Evolutionary conservation across 2,888 invertebrate genomes (phyloP).

Genomic region (Opisthograptis luteolata): DNA sequence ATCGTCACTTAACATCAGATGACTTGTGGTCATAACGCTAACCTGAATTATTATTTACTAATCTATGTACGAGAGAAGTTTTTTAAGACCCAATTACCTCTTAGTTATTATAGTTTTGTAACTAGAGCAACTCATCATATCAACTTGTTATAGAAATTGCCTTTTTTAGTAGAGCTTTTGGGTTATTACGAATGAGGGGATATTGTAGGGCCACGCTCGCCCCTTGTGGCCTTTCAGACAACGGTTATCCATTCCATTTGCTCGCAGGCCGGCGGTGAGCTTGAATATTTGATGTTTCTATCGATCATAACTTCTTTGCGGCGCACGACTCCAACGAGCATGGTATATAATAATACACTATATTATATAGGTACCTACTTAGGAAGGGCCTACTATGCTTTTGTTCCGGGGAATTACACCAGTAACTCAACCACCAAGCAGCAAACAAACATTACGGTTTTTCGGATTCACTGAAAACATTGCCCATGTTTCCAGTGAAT

Average conservation of each 20-base stretch:
- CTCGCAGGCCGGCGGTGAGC: constrained; percentile 63
- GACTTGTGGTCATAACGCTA: no score
- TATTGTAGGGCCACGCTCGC: constrained; percentile 53
- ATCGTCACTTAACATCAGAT: no score
- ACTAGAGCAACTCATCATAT: constrained; percentile 36
- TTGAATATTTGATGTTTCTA: constrained; percentile 81
- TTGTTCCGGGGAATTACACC: constrained; percentile 10
- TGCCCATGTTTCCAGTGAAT: no score
- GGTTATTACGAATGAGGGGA: constrained; percentile 61
- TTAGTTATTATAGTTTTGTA: constrained; percentile 34
- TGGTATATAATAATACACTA: no score
- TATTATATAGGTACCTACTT: constrained; percentile 5
- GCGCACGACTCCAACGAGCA: constrained; percentile 45
- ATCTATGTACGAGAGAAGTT: background rate
- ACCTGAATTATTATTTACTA: no score
- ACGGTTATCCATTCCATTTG: constrained; percentile 74
- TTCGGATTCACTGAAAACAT: no score
- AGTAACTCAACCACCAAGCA: no score
- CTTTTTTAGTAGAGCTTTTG: constrained; percentile 51
- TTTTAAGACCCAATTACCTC: no score
- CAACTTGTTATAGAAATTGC: constrained; percentile 34
- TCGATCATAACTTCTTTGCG: constrained; percentile 81
- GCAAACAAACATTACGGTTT: background rate
- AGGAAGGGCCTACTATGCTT: background rate
- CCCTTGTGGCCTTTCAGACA: constrained; percentile 75